A percentile compares a stretch with the other conserved stretches of the same genome.
These are phyloP conservation scores for Drosophila kambysellisi DNA, from an alignment of 2,888 invertebrate genomes.

Conservation along the genomic window DNA sequence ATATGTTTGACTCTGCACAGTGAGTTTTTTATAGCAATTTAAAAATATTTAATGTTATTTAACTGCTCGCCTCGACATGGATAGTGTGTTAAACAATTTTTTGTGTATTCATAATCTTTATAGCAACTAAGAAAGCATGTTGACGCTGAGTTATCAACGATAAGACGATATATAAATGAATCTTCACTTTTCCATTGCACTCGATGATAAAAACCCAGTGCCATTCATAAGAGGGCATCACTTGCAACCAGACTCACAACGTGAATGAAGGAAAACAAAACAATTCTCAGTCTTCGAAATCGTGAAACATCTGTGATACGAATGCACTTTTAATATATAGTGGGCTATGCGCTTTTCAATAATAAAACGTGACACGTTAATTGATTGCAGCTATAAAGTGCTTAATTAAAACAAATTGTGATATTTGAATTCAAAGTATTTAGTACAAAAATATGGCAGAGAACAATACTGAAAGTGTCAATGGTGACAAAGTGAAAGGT, in stretches of 20 bases:
- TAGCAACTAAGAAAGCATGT: slow-evolving; percentile 6
- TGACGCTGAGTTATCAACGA: slow-evolving; percentile 37
- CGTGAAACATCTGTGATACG: slow-evolving; percentile 27
- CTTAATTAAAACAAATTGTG: slow-evolving; percentile 23
- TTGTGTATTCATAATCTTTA: slow-evolving; percentile 25
- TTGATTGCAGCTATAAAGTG: slow-evolving; percentile 23
- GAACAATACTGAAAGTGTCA: background rate
- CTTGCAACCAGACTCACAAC: slow-evolving; percentile 12
- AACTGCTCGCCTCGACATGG: background rate
- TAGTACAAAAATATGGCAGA: slow-evolving; percentile 18
- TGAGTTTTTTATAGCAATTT: background rate
- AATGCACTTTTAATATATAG: slow-evolving; percentile 4
- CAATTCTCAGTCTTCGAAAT: background rate
- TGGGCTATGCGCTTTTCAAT: slow-evolving; percentile 9
- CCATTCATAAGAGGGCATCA: slow-evolving; percentile 20
- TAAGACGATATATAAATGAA: slow-evolving; percentile 39
- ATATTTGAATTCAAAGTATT: background rate
- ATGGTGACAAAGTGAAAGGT: slow-evolving; percentile 33
- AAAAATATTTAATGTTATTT: background rate
- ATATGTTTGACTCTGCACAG: background rate
- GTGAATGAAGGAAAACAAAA: slow-evolving; percentile 5
- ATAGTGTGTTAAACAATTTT: slow-evolving; percentile 8
- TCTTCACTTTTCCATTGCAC: slow-evolving; percentile 21
- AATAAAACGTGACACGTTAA: slow-evolving; percentile 11
- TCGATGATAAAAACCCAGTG: slow-evolving; percentile 31